phyloP scores from a whole-genome alignment of 2,888 invertebrate species.

The Agrochola macilenta region DNA sequence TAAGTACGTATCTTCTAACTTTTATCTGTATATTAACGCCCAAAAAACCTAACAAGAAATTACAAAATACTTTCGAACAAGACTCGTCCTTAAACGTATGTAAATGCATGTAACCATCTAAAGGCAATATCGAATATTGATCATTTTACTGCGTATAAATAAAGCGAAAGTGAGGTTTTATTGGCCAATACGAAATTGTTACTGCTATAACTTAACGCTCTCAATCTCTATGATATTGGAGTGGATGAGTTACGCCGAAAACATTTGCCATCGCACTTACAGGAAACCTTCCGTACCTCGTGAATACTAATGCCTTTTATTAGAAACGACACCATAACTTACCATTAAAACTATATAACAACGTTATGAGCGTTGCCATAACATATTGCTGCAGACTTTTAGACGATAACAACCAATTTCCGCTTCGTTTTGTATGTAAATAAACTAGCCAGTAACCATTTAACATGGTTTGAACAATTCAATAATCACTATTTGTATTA shows the following conservation, averaged over 20 bases:
- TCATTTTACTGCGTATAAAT: conserved; percentile 89
- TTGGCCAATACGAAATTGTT: conserved; percentile 89
- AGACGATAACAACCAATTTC: conserved; percentile 33
- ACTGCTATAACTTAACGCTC: conserved; percentile 86
- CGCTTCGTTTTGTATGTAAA: conserved; percentile 12
- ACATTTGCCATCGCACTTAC: conserved; percentile 78
- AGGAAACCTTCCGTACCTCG: conserved; percentile 71
- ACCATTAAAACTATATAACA: conserved; percentile 70
- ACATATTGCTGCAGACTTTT: conserved; percentile 50
- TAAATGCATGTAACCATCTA: conserved; percentile 72
- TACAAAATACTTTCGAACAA: conserved; percentile 58
- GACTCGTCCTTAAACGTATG: conserved; percentile 60
- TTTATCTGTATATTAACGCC: neutral
- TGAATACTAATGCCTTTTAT: conserved; percentile 81
- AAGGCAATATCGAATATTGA: conserved; percentile 87
- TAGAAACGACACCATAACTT: conserved; percentile 74
- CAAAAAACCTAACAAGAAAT: conserved; percentile 23
- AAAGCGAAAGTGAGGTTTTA: conserved; percentile 89
- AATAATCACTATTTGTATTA: neutral
- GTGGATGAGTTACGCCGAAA: conserved; percentile 86
- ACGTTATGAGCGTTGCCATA: conserved; percentile 49
- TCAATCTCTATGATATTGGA: conserved; percentile 87
- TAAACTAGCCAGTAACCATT: conserved; percentile 1
- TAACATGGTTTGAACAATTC: neutral
- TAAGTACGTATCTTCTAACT: neutral